Evolutionary conservation across 2,113 vertebrate species (phyloP).

Genomic region (Alethe diademata): DNA sequence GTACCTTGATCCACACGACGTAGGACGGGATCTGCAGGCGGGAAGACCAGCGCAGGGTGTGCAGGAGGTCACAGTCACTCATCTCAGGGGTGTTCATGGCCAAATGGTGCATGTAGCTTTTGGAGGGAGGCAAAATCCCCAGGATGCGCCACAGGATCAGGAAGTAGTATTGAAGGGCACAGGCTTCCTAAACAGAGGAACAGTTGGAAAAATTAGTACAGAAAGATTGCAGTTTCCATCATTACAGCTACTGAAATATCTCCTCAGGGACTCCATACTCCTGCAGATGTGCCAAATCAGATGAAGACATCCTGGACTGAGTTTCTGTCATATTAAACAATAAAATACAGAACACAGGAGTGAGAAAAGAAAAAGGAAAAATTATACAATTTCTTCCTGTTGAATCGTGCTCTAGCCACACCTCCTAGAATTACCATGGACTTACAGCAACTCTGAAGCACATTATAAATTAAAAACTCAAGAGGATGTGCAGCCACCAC

Average conservation of each 20-base stretch:
- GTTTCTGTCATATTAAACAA: background rate
- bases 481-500: background rate
- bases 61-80: constrained; percentile 93
- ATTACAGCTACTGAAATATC: background rate
- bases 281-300: background rate
- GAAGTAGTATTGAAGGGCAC: constrained; percentile 96
- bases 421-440: background rate
- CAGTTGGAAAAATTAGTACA: background rate
- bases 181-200: constrained; percentile 85
- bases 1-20: constrained; percentile 92
- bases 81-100: constrained; percentile 84
- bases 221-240: background rate
- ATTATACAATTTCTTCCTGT: background rate
- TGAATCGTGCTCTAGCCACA: background rate
- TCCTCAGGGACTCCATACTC: background rate
- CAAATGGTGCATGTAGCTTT: constrained; percentile 89
- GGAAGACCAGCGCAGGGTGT: constrained; percentile 94
- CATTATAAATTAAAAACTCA: background rate
- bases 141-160: constrained; percentile 93
- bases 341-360: background rate
- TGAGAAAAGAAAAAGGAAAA: background rate
- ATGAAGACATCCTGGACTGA: background rate
- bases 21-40: constrained; percentile 89
- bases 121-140: constrained; percentile 91
- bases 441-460: background rate